These are phyloP conservation scores for Antennarius maculatus DNA, from an alignment of 2,797 vertebrate species.

Conservation along the genomic window DNA sequence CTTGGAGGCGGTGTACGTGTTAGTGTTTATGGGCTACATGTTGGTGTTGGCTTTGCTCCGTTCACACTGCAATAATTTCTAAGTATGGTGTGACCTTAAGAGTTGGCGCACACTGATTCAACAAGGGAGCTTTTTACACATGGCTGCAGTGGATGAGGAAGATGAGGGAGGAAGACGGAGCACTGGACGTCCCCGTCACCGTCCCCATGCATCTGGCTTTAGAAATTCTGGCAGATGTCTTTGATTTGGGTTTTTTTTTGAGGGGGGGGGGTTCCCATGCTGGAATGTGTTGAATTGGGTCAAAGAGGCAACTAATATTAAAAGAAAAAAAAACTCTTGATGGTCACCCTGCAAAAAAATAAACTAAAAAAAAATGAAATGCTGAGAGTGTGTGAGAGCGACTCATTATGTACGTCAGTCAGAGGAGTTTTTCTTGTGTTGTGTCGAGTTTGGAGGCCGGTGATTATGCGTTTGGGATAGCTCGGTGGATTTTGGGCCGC, in stretches of 20 bases:
- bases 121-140: neutral
- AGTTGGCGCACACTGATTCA: neutral
- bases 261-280: slow-evolving; percentile 21
- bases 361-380: neutral
- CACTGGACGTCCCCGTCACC: slow-evolving; percentile 27
- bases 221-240: slow-evolving; percentile 66
- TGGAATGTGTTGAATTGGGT: slow-evolving; percentile 74
- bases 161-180: neutral
- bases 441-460: slow-evolving; percentile 21
- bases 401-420: slow-evolving; percentile 11
- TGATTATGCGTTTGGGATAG: slow-evolving; percentile 65
- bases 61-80: slow-evolving; percentile 9
- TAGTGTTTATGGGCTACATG: slow-evolving; percentile 10
- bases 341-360: neutral
- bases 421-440: slow-evolving; percentile 12
- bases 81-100: neutral
- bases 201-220: slow-evolving; percentile 42
- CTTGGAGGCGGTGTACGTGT: slow-evolving; percentile 4
- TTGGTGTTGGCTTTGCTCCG: slow-evolving; percentile 7
- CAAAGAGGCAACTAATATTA: slow-evolving; percentile 57
- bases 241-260: slow-evolving; percentile 60
- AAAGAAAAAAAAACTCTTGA: slow-evolving; percentile 14
- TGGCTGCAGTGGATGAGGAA: slow-evolving; percentile 1
- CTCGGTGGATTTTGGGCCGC: slow-evolving; percentile 38
- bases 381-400: neutral